These are phyloP conservation scores for Sinocyclocheilus anophthalmus DNA, from an alignment of 2,113 vertebrate species.

Conservation along the genomic window DNA sequence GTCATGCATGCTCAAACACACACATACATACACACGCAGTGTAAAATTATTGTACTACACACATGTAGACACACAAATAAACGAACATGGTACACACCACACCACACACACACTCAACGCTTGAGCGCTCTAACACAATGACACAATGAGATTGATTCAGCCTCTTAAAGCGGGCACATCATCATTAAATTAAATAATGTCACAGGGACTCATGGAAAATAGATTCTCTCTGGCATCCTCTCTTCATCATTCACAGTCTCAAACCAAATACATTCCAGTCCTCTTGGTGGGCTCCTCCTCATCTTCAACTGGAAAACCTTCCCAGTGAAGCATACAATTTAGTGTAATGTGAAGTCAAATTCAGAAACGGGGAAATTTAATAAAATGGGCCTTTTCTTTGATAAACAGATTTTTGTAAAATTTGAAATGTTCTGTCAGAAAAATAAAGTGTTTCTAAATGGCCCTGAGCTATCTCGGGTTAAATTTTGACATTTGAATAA, in stretches of 20 bases:
- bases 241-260: constrained; percentile 40
- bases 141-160: constrained; percentile 73
- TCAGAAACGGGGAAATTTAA: not conserved
- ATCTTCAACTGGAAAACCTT: not conserved
- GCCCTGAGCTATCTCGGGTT: not conserved
- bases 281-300: constrained; percentile 11
- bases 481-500: not conserved
- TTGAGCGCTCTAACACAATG: constrained; percentile 71
- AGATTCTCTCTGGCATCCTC: constrained; percentile 43
- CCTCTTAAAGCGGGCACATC: constrained; percentile 69
- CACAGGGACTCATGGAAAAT: constrained; percentile 45
- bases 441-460: not conserved
- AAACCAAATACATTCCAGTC: constrained; percentile 33
- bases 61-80: constrained; percentile 51
- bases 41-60: constrained; percentile 37
- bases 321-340: not conserved
- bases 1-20: not conserved
- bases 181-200: constrained; percentile 67
- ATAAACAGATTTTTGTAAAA: not conserved
- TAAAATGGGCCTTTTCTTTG: not conserved
- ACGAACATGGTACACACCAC: constrained; percentile 48
- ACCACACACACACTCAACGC: constrained; percentile 52
- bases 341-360: not conserved
- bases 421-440: not conserved
- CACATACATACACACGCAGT: not conserved